Conservation (phyloP, 1,140 invertebrate genomes). For the Drosophila tsacasi region DNA sequence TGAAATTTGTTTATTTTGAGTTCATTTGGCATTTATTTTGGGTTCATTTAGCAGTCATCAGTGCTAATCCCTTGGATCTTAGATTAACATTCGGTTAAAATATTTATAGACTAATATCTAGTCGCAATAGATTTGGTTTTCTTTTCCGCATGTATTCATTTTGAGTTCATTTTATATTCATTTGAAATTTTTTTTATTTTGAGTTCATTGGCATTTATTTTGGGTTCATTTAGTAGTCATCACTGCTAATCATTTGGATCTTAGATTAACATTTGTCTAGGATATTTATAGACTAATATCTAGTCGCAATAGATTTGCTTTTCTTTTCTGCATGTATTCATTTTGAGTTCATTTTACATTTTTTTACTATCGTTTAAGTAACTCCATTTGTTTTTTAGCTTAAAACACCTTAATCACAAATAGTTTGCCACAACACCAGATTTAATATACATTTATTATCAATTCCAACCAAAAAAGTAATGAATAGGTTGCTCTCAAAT, state of each 20-base stretch:
- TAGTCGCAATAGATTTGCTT: background rate
- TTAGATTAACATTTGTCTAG: background rate
- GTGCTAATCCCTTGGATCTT: background rate
- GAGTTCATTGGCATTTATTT: constrained; percentile 6
- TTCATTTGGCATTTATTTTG: constrained; percentile 4
- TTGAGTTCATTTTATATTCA: background rate
- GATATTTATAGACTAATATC: too few relatives aligned
- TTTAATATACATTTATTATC: background rate
- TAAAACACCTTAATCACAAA: too few relatives aligned
- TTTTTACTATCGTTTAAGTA: background rate
- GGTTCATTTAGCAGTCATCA: constrained; percentile 12
- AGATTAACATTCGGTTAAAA: background rate
- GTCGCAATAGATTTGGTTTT: background rate
- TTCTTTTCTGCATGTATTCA: background rate
- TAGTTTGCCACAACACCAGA: background rate
- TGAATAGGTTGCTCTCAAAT: background rate
- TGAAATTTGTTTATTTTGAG: constrained; percentile 1
- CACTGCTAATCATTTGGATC: background rate
- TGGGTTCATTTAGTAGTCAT: constrained; percentile 13
- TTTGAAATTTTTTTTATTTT: constrained; percentile 1
- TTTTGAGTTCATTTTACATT: background rate
- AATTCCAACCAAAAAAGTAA: background rate
- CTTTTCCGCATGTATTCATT: background rate
- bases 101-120: too few relatives aligned
- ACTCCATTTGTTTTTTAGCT: background rate